Conservation (phyloP, 2,888 invertebrate genomes). For the Tortricodes alternella region DNA sequence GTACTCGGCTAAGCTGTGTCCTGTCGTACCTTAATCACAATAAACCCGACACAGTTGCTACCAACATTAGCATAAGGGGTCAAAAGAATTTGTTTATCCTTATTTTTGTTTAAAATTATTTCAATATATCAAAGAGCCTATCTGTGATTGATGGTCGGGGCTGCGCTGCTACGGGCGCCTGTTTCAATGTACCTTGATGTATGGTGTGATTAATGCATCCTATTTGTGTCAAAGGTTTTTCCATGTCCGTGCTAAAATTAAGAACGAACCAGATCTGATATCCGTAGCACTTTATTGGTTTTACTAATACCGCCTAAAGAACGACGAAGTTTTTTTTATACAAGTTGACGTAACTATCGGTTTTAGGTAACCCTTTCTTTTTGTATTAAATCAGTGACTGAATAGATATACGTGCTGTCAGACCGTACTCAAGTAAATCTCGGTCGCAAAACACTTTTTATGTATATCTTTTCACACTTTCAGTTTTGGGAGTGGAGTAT, state of each 20-base stretch:
- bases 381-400: constrained; percentile 54
- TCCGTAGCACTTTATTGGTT: constrained; percentile 1
- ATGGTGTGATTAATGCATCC: constrained; percentile 26
- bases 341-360: constrained; percentile 14
- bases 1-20: constrained; percentile 42
- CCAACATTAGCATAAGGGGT: constrained; percentile 26
- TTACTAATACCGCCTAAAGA: neutral
- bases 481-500: constrained; percentile 30
- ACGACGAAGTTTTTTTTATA: neutral
- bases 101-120: constrained; percentile 30
- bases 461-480: constrained; percentile 46
- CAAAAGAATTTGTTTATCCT: constrained; percentile 23
- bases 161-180: constrained; percentile 12
- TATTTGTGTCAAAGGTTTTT: constrained; percentile 19
- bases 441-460: constrained; percentile 50
- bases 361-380: neutral
- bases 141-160: constrained; percentile 27
- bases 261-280: constrained; percentile 3
- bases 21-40: constrained; percentile 57
- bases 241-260: constrained; percentile 19
- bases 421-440: constrained; percentile 63
- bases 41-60: constrained; percentile 35
- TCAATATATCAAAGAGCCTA: constrained; percentile 17
- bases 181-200: constrained; percentile 27
- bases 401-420: constrained; percentile 57